A percentile compares a stretch with the other conserved stretches of the same genome.
Conservation (phyloP, 2,113 vertebrate species). For the Sceloporus tristichus region DNA sequence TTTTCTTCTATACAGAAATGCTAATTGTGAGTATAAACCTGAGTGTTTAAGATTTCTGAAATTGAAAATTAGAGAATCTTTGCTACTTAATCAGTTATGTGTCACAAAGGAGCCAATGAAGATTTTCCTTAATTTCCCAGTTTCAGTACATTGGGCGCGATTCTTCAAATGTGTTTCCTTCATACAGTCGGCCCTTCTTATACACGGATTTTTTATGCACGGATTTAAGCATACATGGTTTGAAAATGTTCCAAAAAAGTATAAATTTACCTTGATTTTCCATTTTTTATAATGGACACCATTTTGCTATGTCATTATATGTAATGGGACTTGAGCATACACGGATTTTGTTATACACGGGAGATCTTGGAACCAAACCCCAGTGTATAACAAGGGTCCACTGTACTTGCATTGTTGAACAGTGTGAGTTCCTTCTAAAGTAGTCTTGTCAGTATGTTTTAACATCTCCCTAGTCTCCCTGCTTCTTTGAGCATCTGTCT, state of each 20-base stretch:
- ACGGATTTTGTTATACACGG: too few species aligned
- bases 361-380: too few species aligned
- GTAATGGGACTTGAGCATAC: too few species aligned
- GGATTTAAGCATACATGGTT: too few species aligned
- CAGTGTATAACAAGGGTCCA: too few species aligned
- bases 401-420: not conserved
- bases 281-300: too few species aligned
- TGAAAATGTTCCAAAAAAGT: too few species aligned
- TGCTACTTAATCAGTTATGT: not conserved
- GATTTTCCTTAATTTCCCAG: not conserved
- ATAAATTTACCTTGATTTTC: too few species aligned
- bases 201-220: too few species aligned
- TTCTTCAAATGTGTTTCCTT: not conserved
- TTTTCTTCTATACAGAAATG: constrained; percentile 96
- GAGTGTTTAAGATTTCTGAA: constrained; percentile 33
- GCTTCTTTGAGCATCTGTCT: not conserved
- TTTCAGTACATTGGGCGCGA: not conserved
- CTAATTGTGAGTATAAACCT: constrained; percentile 83
- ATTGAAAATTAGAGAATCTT: not conserved
- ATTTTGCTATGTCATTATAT: too few species aligned
- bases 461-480: not conserved
- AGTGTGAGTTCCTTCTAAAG: not conserved
- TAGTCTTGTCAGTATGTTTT: not conserved
- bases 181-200: too few species aligned
- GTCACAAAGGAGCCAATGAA: not conserved